A percentile compares a stretch with the other conserved stretches of the same genome.
phyloP scores from a whole-genome alignment of 2,797 vertebrate genomes.

The Dromococcyx pavoninus region DNA sequence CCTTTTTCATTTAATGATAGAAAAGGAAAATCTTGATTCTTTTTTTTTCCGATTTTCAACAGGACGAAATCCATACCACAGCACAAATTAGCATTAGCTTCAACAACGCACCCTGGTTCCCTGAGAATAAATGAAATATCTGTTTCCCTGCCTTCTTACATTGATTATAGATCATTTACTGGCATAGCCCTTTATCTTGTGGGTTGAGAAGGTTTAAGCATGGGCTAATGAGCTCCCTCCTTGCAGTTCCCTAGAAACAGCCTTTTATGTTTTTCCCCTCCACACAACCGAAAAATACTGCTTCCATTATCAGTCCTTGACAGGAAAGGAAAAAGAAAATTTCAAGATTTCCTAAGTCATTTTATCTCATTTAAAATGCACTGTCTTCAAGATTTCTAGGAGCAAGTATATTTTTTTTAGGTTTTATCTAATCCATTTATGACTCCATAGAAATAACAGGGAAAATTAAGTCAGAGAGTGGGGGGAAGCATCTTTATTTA shows the following conservation, averaged over 20 bases:
- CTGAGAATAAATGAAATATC: not conserved
- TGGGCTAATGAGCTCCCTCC: fast-evolving
- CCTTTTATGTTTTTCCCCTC: not conserved
- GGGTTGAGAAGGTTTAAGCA: not conserved
- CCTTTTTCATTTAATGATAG: not conserved
- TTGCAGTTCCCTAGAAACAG: not conserved
- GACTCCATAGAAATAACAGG: not conserved
- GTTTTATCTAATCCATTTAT: not conserved
- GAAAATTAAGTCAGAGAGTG: not conserved
- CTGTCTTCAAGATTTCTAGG: not conserved
- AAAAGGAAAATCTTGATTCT: not conserved
- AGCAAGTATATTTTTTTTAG: not conserved
- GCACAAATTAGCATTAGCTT: not conserved
- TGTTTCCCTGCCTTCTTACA: not conserved
- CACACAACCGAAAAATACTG: not conserved
- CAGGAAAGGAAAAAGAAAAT: fast-evolving
- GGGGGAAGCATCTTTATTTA: not conserved
- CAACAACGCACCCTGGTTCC: not conserved
- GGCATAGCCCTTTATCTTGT: not conserved
- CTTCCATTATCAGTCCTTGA: not conserved
- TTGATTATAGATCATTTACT: not conserved
- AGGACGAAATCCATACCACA: not conserved
- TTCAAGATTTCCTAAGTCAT: not conserved
- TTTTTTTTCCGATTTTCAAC: not conserved
- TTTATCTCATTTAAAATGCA: not conserved